Evolutionary conservation across 2,797 vertebrate species (phyloP), one percentile per base, ranked within the genome.

Genomic region (Fundulus diaphanus): DNA sequence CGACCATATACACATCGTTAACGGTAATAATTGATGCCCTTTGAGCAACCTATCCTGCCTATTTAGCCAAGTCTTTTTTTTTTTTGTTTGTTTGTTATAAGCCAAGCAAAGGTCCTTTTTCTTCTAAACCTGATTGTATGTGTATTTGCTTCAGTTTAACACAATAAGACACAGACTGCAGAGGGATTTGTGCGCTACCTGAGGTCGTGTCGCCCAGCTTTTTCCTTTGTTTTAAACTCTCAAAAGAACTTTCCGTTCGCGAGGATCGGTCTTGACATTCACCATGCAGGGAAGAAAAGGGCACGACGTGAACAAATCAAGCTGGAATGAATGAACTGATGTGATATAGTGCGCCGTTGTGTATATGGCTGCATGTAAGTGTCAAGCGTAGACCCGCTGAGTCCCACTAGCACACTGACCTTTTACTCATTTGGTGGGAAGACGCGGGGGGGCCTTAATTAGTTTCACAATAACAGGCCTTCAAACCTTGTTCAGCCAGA

Each of bases 381-480:
- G 42, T 78, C 7, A 33, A 48, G 24, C 73, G 61, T 72, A 3
- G 46, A 78, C 74, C 82, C 49, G 69, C 87, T 35, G 73, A 42
- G 84, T 83, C 82, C 86, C 85, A 83, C 88, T 80, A 57, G 87
- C 84, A 87, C 77, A 78, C 76, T 91, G 91, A 91, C 89, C 91
- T 88, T 94, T 91, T 72, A 61, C 80, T 73, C 49, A 24, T 81
- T 72, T 29, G 9, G 80, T 70, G 76, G 82, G 86, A 76, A 46
- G 48, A 59, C 74, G 63, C 6, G 33, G 63, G 27, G 3, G n/a
- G 7, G 29, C 27, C 78, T 81, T 91, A 88, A 92, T 92, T 90
- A 90, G 77, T 76, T 80, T 80, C 77, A 56, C 72, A 83, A 84
- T 70, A 77, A 33, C 68, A 65, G 67, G 22, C 33, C 49, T 72